Evolutionary conservation across 2,888 invertebrate species (phyloP).

Genomic region (Drosophila algonquin): DNA sequence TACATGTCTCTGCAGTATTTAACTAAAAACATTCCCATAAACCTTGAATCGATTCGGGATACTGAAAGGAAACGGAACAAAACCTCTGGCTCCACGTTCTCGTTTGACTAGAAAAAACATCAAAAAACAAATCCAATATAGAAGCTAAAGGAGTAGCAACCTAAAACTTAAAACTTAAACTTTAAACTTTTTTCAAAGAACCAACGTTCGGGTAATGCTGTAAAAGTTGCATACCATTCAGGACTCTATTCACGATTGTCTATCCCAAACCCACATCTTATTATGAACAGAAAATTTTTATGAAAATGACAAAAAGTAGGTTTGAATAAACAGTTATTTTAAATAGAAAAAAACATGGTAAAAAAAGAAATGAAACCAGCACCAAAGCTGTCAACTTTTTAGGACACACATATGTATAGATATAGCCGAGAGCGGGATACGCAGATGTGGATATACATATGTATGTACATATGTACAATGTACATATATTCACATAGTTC

Average conservation of each 20-base stretch:
- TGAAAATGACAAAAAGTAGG: conserved; percentile 25
- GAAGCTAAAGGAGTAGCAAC: background rate
- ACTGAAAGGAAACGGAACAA: background rate
- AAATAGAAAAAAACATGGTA: conserved; percentile 23
- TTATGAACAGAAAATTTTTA: conserved; percentile 30
- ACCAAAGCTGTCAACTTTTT: conserved; percentile 30
- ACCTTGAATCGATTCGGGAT: background rate
- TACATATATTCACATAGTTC: background rate
- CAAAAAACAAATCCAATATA: background rate
- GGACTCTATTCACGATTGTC: too few relatives aligned
- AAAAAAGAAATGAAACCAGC: conserved; percentile 34
- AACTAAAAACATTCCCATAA: background rate
- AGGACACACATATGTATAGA: background rate
- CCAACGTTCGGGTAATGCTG: too few relatives aligned
- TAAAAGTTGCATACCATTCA: too few relatives aligned
- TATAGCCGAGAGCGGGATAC: background rate
- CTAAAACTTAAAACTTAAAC: background rate
- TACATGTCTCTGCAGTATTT: too few relatives aligned
- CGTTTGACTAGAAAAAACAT: background rate
- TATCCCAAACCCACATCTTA: background rate
- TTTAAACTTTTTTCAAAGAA: too few relatives aligned
- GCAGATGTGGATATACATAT: background rate
- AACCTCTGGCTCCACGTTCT: background rate
- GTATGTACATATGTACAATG: too few relatives aligned
- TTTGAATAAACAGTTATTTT: conserved; percentile 29